Evolutionary conservation across 2,113 vertebrate species (phyloP).

Genomic region (Peromyscus leucopus): DNA sequence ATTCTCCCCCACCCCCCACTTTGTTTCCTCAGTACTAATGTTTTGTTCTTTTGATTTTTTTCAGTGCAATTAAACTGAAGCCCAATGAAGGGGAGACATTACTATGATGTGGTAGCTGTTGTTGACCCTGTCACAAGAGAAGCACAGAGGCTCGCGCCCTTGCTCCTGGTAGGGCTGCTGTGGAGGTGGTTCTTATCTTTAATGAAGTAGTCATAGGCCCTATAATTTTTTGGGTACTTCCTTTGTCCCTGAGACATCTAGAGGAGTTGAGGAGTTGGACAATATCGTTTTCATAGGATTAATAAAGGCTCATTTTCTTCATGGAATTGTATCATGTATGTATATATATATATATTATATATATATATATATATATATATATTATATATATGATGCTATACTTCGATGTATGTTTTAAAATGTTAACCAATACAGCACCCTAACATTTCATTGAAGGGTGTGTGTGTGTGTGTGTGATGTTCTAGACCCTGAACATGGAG

Average conservation of each 20-base stretch:
- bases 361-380: neutral
- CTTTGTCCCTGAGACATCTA: neutral
- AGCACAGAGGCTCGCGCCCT: constrained; percentile 95
- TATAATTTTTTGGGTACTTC: neutral
- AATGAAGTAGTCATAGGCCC: neutral
- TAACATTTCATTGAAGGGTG: neutral
- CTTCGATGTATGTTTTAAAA: constrained; percentile 14
- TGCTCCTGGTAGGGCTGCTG: constrained; percentile 90
- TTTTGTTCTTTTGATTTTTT: constrained; percentile 65
- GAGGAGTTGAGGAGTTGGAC: neutral
- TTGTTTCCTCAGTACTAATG: neutral
- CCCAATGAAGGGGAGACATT: constrained; percentile 95
- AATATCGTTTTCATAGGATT: neutral
- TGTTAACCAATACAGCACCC: neutral
- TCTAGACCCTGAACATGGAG: neutral
- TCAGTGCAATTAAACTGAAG: constrained; percentile 95
- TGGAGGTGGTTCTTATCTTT: neutral
- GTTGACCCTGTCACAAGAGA: constrained; percentile 97
- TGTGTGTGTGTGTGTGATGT: no score
- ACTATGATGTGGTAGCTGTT: constrained; percentile 96
- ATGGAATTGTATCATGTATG: neutral
- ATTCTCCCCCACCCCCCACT: neutral
- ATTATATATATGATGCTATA: neutral
- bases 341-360: no score
- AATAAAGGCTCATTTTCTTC: neutral